Evolutionary conservation across 2,113 vertebrate species (phyloP).

Genomic region (Semnopithecus entellus): DNA sequence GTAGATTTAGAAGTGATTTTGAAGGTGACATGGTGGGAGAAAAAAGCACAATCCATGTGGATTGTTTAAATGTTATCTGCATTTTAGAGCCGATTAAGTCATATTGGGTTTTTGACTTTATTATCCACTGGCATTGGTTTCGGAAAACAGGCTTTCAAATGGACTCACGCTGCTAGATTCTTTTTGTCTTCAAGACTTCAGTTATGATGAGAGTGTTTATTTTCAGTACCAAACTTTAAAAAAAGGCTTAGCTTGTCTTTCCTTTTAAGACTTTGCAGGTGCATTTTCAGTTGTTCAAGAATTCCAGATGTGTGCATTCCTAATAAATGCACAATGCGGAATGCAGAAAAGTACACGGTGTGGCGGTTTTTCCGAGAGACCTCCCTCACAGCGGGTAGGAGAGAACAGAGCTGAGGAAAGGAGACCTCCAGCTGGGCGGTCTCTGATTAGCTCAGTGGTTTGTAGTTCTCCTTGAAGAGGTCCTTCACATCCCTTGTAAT

Average conservation of each 20-base stretch:
- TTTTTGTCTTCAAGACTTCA: conserved; percentile 30
- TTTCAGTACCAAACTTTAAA: conserved; percentile 41
- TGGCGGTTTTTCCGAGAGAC: not conserved
- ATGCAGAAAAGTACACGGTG: not conserved
- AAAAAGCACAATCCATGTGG: not conserved
- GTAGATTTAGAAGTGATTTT: not conserved
- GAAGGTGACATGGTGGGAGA: not conserved
- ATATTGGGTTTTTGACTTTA: not conserved
- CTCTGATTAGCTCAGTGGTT: not conserved
- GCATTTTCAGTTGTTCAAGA: not conserved
- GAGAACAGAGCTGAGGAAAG: not conserved
- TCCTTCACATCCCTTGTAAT: no score
- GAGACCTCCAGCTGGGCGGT: not conserved
- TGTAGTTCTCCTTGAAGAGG: not conserved
- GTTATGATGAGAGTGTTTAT: conserved; percentile 41
- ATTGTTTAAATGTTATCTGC: conserved; percentile 7
- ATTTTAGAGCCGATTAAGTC: conserved; percentile 2
- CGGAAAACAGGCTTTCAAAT: conserved; percentile 37
- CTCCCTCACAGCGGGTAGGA: not conserved
- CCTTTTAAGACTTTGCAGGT: not conserved
- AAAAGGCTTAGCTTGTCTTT: not conserved
- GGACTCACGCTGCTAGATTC: not conserved
- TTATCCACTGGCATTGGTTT: not conserved
- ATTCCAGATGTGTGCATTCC: conserved; percentile 6
- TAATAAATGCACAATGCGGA: not conserved